Conservation (phyloP, 53 echinoderm and acorn worm genomes). For the Pentamera pediparva region DNA sequence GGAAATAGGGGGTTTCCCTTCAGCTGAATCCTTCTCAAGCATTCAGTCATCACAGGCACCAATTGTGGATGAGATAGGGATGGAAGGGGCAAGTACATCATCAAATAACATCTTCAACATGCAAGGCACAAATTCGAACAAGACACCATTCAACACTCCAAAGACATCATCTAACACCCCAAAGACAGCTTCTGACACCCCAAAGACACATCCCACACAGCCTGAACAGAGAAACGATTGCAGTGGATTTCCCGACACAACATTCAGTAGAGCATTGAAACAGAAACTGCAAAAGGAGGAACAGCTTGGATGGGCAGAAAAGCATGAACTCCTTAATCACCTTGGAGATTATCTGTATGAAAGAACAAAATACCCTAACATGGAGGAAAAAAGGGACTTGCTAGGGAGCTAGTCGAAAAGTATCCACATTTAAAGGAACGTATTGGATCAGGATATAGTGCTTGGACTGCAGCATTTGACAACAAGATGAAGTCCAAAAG, state of each 20-base stretch:
- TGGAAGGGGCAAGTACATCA: too few relatives aligned
- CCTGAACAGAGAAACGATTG: neutral
- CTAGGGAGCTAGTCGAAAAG: neutral
- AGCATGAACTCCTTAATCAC: constrained; percentile 4
- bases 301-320: neutral
- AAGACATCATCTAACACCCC: too few relatives aligned
- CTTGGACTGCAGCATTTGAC: constrained; percentile 9
- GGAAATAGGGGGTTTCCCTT: neutral
- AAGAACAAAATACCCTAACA: neutral
- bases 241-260: neutral
- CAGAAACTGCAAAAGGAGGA: constrained; percentile 8
- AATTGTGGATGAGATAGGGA: too few relatives aligned
- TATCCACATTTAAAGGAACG: neutral
- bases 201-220: neutral
- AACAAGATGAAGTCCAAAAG: constrained; percentile 10
- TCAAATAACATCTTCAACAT: too few relatives aligned
- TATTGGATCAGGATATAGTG: neutral
- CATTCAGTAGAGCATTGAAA: neutral
- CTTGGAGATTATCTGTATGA: constrained; percentile 1
- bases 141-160: too few relatives aligned
- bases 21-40: too few relatives aligned
- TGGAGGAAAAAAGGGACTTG: neutral
- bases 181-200: neutral
- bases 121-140: too few relatives aligned
- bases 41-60: too few relatives aligned